Conservation (phyloP, 2,888 invertebrate species). For the Euclidia mi region DNA sequence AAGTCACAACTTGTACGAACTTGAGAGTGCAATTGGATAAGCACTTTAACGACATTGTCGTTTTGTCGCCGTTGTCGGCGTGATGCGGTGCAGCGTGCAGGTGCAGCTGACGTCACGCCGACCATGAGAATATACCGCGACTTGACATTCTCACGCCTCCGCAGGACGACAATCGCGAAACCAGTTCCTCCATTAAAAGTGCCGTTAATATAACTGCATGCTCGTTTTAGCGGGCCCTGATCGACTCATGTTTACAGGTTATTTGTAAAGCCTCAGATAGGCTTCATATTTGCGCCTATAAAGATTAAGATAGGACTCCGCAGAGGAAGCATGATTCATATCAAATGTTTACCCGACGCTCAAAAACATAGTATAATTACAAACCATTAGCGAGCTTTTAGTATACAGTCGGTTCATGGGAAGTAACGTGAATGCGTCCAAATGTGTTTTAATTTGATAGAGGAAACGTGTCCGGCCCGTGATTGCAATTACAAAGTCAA, state of each 20-base stretch:
- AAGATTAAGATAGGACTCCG: slow-evolving; percentile 33
- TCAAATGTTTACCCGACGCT: neutral
- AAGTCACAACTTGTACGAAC: slow-evolving; percentile 73
- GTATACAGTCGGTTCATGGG: slow-evolving; percentile 10
- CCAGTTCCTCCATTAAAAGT: slow-evolving; percentile 83
- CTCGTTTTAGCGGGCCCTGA: slow-evolving; percentile 63
- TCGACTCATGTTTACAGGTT: slow-evolving; percentile 57
- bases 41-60: slow-evolving; percentile 78
- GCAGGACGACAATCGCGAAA: slow-evolving; percentile 77
- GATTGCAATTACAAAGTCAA: slow-evolving; percentile 71
- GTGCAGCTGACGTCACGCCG: slow-evolving; percentile 82
- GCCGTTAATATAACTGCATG: slow-evolving; percentile 81
- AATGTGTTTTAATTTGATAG: slow-evolving; percentile 47
- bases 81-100: slow-evolving; percentile 69
- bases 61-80: slow-evolving; percentile 67
- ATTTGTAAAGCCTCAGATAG: slow-evolving; percentile 43
- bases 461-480: slow-evolving; percentile 60
- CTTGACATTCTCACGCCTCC: slow-evolving; percentile 88
- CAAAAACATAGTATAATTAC: neutral
- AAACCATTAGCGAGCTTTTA: slow-evolving; percentile 4
- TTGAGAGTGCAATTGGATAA: slow-evolving; percentile 81
- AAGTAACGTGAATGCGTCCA: slow-evolving; percentile 22
- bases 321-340: slow-evolving; percentile 31
- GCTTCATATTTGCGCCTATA: slow-evolving; percentile 36
- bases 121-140: slow-evolving; percentile 84